A percentile compares a stretch with the other conserved stretches of the same genome.
These are phyloP conservation scores for Drosophila neocordata DNA, from an alignment of 1,140 invertebrate species.

Conservation along the genomic window DNA sequence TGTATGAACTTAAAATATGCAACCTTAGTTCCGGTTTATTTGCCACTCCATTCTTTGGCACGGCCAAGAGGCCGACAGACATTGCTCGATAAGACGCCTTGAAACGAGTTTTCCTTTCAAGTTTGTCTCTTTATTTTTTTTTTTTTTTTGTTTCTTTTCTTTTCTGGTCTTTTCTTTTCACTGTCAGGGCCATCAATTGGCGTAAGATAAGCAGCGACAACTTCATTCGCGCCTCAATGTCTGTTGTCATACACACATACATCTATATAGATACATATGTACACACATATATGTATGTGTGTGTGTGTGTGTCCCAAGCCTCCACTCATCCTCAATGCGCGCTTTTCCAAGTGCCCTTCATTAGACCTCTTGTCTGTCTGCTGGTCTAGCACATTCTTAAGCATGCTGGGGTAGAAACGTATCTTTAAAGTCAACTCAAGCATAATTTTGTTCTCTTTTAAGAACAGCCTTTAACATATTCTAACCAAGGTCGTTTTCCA, in stretches of 20 bases:
- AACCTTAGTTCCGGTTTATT: conserved; percentile 67
- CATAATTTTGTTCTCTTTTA: conserved; percentile 23
- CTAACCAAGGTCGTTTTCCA: conserved; percentile 67
- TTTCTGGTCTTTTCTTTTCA: conserved; percentile 52
- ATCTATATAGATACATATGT: conserved; percentile 27
- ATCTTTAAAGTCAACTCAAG: conserved; percentile 49
- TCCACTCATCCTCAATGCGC: conserved; percentile 28
- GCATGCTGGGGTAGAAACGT: conserved; percentile 27
- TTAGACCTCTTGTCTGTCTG: conserved; percentile 63
- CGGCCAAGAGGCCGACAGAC: conserved; percentile 34
- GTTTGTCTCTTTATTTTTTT: too few relatives aligned
- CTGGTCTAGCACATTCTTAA: conserved; percentile 23
- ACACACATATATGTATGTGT: conserved; percentile 32
- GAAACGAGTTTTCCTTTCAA: conserved; percentile 45
- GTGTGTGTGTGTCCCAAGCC: conserved; percentile 45
- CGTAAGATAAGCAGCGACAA: conserved; percentile 60
- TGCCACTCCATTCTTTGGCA: conserved; percentile 49
- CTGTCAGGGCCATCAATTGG: conserved; percentile 70
- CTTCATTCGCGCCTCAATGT: conserved; percentile 54
- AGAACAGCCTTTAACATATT: conserved; percentile 62
- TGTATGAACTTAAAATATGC: conserved; percentile 11
- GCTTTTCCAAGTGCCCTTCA: conserved; percentile 67
- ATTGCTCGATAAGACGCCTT: conserved; percentile 41
- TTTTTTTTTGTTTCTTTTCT: conserved; percentile 9
- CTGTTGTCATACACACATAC: conserved; percentile 25